A percentile compares a stretch with the other conserved stretches of the same genome.
Evolutionary conservation across 1,140 invertebrate species (phyloP).

Genomic region (Drosophila pachea): DNA sequence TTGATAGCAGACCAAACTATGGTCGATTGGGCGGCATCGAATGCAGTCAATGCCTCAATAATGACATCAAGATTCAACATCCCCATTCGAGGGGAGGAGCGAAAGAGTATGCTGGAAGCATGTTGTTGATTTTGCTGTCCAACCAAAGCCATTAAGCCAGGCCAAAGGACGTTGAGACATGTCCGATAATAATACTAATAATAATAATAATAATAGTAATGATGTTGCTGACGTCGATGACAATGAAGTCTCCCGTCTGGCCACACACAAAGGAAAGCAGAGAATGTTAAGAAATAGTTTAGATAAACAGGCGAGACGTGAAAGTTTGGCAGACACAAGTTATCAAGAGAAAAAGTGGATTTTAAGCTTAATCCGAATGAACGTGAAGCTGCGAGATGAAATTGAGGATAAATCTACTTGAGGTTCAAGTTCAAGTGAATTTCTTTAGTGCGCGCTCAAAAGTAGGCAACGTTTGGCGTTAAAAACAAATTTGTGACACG

Average conservation of each 20-base stretch:
- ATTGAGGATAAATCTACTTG: background rate
- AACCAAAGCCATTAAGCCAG: constrained; percentile 38
- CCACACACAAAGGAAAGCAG: constrained; percentile 28
- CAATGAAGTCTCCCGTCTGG: constrained; percentile 32
- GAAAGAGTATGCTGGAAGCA: background rate
- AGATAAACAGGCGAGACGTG: constrained; percentile 31
- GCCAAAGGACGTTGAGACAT: constrained; percentile 12
- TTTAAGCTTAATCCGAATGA: background rate
- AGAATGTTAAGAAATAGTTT: constrained; percentile 36
- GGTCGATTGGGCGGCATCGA: constrained; percentile 17
- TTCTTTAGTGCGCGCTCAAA: background rate
- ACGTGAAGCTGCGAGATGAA: background rate
- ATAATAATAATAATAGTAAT: constrained; percentile 32
- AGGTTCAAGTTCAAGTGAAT: constrained; percentile 11
- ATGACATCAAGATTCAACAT: constrained; percentile 29
- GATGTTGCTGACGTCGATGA: constrained; percentile 40
- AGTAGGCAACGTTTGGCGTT: constrained; percentile 1
- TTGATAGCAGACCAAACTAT: constrained; percentile 1
- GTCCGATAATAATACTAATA: constrained; percentile 15
- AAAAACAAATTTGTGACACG: constrained; percentile 45
- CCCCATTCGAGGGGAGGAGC: constrained; percentile 1
- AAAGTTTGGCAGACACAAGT: constrained; percentile 14
- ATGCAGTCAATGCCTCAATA: constrained; percentile 53
- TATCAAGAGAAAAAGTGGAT: constrained; percentile 7
- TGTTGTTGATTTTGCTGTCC: constrained; percentile 3